These are phyloP conservation scores for Orchestia grillus DNA, from an alignment of 1,140 invertebrate species.

Conservation along the genomic window DNA sequence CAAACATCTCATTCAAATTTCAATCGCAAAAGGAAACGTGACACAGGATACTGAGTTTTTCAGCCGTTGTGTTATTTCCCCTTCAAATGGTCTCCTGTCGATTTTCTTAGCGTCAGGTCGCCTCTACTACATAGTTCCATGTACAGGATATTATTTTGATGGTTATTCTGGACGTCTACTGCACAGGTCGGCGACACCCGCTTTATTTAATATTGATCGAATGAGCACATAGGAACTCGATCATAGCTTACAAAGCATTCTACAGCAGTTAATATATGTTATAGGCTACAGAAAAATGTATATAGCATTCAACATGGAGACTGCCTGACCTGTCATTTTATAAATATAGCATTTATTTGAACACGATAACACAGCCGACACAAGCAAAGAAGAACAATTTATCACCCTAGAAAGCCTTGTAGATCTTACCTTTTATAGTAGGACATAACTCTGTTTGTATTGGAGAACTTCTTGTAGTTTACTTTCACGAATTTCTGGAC, in stretches of 20 bases:
- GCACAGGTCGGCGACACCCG: not conserved
- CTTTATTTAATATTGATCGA: not conserved
- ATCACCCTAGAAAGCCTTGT: not conserved
- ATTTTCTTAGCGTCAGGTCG: not conserved
- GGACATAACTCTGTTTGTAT: slow-evolving; percentile 66
- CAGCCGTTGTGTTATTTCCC: too few relatives aligned
- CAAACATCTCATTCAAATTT: not conserved
- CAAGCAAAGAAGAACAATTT: not conserved
- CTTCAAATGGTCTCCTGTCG: too few relatives aligned
- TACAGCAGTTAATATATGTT: not conserved
- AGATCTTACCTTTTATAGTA: slow-evolving; percentile 69
- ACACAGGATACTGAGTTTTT: not conserved
- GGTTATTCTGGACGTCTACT: not conserved
- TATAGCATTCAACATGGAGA: not conserved
- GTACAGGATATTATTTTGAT: not conserved
- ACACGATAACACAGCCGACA: not conserved
- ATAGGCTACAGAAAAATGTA: not conserved
- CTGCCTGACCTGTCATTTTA: not conserved
- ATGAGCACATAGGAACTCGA: not conserved
- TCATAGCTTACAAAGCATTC: not conserved
- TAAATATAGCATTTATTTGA: not conserved
- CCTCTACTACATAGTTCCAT: not conserved
- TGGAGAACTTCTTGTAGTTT: slow-evolving; percentile 70
- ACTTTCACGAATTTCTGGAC: slow-evolving; percentile 71
- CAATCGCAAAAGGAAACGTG: not conserved